Evolutionary conservation across 2,797 vertebrate genomes (phyloP), one percentile per base, ranked within the genome.

Genomic region (Mionectes olivaceus): DNA sequence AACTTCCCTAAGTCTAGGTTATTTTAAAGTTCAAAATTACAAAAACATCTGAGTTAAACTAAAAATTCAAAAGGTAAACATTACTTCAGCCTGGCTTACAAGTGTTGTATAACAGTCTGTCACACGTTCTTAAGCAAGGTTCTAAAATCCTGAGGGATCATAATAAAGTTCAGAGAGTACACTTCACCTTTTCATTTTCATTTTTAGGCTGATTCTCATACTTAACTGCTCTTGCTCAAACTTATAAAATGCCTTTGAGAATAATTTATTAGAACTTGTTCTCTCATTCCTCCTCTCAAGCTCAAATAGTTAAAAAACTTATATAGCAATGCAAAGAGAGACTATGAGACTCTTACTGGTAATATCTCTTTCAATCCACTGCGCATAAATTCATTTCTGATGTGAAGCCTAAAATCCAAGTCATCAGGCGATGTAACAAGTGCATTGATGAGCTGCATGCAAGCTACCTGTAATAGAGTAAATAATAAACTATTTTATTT

Each of bases 401-500:
- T 99, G 97, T 99, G 99, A 96, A 99, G 99, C 96, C 99, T 99
- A 97, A 99, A 99, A 98, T 99, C 99, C 98, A 99, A 97, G 97
- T 99, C 99, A 97, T 99, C 99, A 92, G 99, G 99, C 97, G 99
- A 99, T 44, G 99, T 99, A 97, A 99, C 98, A 6, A 99, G 98
- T 75, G 99, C 99, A 97, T 99, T 99, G 98, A 99, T 99, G 95
- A 99, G 98, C 97, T 99, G 99, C 99, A 99, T 99, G 93, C 99
- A 99, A 69, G 99, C 99, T 95, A 99, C 99, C 99, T 99, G 96
- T 41, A 96, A 97, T 1, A 97, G 46, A 98, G 11, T 13, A 76
- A 78, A 80, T 35, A 89, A 73, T 50, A 95, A 81, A 70, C 32
- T 70, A 28, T 14, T 50, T 89, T 63, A 95, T 57, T 95, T 91